Evolutionary conservation across 2,113 vertebrate species (phyloP), one percentile per base, ranked within the genome.

Genomic region (Apeltes quadracus): DNA sequence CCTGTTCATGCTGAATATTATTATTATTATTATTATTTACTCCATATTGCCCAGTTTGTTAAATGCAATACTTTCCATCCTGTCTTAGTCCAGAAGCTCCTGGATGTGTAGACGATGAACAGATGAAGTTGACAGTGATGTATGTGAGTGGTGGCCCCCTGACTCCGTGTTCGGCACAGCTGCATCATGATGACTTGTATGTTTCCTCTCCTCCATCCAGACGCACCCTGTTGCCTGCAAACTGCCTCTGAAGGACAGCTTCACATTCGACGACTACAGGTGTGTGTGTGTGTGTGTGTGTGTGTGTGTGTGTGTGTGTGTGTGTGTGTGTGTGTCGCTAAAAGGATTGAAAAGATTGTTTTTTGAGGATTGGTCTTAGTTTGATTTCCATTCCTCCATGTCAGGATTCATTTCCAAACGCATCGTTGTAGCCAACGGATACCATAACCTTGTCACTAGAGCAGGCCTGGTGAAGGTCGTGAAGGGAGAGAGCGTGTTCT

Each of bases 251-350:
- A 99, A 98, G 95, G 97, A 99, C 89, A 94, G 95, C 88, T 99
- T 99, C 93, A 98, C 96, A 62, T 99, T 96, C 27, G 97, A 99
- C 2, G 98, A 99, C 94, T 99, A 99, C 96, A 99, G 98, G 98
- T 99, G 84, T 87, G 97, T 96, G 39, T 61, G 65, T 55, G 46
- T 44, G 22, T 58, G 8, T 32, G 11, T 50, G 7, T n/a, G 46
- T n/a, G 44, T 46, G 43, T 46, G 11, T 48, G 11, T 5, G 55
- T 34, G 20, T 22, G 20, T n/a, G 29, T 4, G 32, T 9, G 44
- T 12, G 51, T 54, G 55, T n/a, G 18, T 34, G 29, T 7, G 29
- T 34, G 29, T 8, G 32, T 5, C 34, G 32, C 32, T 34, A 34
- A 34, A 6, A 34, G 32, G 32, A 6, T 34, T n/a, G n/a, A n/a